Conservation (phyloP, 2,113 vertebrate genomes). For the Mastomys natalensis region DNA sequence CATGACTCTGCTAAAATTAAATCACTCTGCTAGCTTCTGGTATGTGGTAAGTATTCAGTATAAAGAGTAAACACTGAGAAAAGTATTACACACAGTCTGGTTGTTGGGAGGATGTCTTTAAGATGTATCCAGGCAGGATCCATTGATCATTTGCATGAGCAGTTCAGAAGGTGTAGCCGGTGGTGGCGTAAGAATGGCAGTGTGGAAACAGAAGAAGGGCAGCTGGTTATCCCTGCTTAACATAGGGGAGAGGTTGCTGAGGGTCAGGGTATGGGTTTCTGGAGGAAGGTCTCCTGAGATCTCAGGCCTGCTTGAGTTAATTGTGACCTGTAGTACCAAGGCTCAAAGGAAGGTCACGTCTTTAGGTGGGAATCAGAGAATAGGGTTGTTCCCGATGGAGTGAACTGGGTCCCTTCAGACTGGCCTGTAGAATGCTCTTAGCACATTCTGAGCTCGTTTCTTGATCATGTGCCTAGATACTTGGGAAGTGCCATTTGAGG, state of each 20-base stretch:
- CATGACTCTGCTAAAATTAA: not conserved
- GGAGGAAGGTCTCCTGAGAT: not conserved
- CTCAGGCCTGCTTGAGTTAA: constrained; percentile 19
- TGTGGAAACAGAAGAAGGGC: not conserved
- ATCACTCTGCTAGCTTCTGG: not conserved
- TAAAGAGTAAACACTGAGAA: constrained; percentile 39
- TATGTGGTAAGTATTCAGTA: not conserved
- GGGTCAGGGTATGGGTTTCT: not conserved
- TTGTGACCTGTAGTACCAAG: not conserved
- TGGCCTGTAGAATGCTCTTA: not conserved
- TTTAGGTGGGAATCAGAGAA: not conserved
- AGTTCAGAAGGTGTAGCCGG: not conserved
- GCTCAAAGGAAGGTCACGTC: not conserved
- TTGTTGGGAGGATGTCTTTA: not conserved
- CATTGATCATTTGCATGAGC: constrained; percentile 3
- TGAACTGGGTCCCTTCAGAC: not conserved
- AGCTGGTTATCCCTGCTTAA: not conserved
- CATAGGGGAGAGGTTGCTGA: not conserved
- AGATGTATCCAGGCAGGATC: constrained; percentile 23
- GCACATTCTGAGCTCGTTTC: not conserved
- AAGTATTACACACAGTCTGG: not conserved
- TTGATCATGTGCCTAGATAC: constrained; percentile 88
- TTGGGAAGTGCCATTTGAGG: constrained; percentile 99
- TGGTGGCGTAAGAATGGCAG: not conserved
- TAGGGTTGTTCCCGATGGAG: not conserved